Evolutionary conservation across 2,888 invertebrate species (phyloP), one percentile per base, ranked within the genome.

Genomic region (Barypeithes pellucidus): DNA sequence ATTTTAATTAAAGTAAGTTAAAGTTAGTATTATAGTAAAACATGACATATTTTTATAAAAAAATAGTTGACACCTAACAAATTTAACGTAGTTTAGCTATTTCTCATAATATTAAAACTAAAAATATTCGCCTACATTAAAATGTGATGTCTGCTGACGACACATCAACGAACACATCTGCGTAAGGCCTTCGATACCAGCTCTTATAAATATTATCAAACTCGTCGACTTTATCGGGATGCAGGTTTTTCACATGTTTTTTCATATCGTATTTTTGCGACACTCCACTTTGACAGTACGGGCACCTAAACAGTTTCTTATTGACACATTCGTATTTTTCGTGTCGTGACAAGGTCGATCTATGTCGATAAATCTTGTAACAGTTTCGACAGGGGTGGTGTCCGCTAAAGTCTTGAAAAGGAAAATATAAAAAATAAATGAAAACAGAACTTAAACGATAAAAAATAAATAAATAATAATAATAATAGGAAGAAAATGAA

Each of bases 261-360:
- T 77, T 77, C 59, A 77, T 69, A 18, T 73, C 73, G 60, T 77
- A 75, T 8, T 67, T 70, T 59, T 77, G 73, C 1, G 75, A 69
- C 7, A 75, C 71, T 3, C 61, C 68, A 11, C 65, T 73, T 41
- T 47, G 22, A 39, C 77, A 77, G 39, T 77, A 77, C 1, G 68
- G 63, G 43, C 77, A 77, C 33, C 66, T 43, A 72, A 80, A 81
- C 59, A 76, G 72, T 11, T 79, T 80, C 36, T 72, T 74, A 29
- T 79, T 80, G 12, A 77, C 79, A 65, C 80, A 80, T 72, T 81
- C 80, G 67, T 79, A 80, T 43, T 65, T 77, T 78, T 59, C 67
- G 72, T 81, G 80, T 29, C 79, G 74, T 20, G 74, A 69, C 36
- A 79, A 62, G 18, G 75, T 76, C 9, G 76, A 75, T 18, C 75